These are phyloP conservation scores for Aurelia coerulea DNA, from an alignment of 30 jellyfish, hydroid and myxozoan species.

Conservation along the genomic window DNA sequence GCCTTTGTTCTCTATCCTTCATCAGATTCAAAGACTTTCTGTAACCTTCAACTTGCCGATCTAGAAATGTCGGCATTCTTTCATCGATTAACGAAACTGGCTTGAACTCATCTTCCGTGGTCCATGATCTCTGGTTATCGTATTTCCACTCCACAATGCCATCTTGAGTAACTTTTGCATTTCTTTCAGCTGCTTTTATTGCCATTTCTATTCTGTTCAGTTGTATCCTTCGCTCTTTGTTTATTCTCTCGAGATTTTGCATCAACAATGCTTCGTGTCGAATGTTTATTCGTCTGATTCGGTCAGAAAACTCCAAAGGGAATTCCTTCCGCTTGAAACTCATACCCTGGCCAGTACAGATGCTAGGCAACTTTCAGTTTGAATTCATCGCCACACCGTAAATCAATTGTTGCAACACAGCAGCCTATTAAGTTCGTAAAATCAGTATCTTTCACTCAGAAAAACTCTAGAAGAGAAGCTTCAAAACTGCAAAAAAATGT, in stretches of 20 bases:
- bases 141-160: background rate
- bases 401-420: no score
- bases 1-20: background rate
- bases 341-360: background rate
- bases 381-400: no score
- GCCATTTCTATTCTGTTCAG: conserved; percentile 22
- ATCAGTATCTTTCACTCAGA: no score
- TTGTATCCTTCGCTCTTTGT: conserved; percentile 24
- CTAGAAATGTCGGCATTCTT: conserved; percentile 29
- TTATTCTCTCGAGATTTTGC: conserved; percentile 38
- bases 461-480: no score
- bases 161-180: background rate
- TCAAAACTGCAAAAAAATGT: no score
- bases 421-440: no score
- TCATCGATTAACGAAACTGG: background rate
- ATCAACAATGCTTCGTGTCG: conserved; percentile 59
- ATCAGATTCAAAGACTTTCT: conserved; percentile 34
- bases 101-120: background rate
- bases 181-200: conserved; percentile 32
- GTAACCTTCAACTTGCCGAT: conserved; percentile 64
- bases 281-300: conserved; percentile 60
- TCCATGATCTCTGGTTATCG: background rate
- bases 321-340: conserved; percentile 13
- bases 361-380: no score
- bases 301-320: conserved; percentile 52